A percentile compares a stretch with the other conserved stretches of the same genome.
These are phyloP conservation scores for Leptatherina wallacei DNA, from an alignment of 2,797 vertebrate species.

Conservation along the genomic window DNA sequence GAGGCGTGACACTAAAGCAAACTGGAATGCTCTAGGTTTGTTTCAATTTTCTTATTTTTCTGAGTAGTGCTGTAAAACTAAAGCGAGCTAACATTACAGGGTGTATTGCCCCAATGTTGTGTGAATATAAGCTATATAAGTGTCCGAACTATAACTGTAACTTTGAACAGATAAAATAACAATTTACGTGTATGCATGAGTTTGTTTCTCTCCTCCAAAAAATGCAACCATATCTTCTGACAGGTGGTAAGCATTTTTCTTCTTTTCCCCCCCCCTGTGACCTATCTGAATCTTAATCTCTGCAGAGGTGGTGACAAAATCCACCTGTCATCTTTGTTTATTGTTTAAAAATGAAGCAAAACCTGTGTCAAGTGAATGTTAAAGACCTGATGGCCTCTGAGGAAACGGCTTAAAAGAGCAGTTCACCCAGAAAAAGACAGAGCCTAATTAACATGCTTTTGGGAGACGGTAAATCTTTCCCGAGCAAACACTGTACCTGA, in stretches of 20 bases:
- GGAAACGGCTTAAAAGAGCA: conserved; percentile 60
- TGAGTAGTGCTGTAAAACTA: background rate
- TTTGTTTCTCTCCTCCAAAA: background rate
- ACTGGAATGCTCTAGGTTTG: background rate
- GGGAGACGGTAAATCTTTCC: conserved; percentile 77
- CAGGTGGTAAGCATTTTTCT: background rate
- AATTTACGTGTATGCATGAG: background rate
- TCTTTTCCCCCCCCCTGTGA: background rate
- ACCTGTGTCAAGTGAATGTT: background rate
- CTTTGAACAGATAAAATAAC: background rate
- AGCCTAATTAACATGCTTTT: conserved; percentile 77
- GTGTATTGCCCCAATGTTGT: background rate
- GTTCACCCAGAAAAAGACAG: conserved; percentile 62
- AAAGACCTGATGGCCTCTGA: conserved; percentile 36
- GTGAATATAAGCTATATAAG: background rate
- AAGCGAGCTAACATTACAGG: too few relatives aligned
- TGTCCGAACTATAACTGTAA: background rate
- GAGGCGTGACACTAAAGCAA: background rate
- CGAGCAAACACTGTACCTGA: conserved; percentile 61
- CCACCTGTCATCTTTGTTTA: conserved; percentile 23
- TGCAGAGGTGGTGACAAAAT: conserved; percentile 5
- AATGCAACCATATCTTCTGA: background rate
- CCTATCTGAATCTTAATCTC: background rate
- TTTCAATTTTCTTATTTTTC: background rate
- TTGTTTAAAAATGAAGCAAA: conserved; percentile 14